phyloP scores from a whole-genome alignment of 1,140 invertebrate genomes.

The Protaetia brevitarsis region DNA sequence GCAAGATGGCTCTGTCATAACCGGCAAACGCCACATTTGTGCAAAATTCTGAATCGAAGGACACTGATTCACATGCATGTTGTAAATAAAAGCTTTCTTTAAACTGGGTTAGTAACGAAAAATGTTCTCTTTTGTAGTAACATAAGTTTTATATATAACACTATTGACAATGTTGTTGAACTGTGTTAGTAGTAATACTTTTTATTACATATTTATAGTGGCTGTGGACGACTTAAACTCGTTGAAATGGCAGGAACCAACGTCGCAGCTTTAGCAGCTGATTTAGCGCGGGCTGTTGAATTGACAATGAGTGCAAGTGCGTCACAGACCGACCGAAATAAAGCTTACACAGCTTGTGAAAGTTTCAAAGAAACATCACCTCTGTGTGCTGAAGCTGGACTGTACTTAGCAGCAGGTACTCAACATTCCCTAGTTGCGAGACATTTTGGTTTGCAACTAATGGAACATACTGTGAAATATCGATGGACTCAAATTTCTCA shows the following conservation, averaged over 20 bases:
- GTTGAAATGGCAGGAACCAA: constrained; percentile 53
- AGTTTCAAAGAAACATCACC: constrained; percentile 84
- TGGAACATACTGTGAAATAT: constrained; percentile 89
- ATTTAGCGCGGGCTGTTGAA: constrained; percentile 74
- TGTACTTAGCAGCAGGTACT: constrained; percentile 69
- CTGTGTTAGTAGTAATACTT: not conserved
- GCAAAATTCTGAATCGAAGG: constrained; percentile 3
- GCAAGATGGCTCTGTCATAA: constrained; percentile 18
- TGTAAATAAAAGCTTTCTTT: not conserved
- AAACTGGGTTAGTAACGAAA: constrained; percentile 13
- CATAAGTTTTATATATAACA: not conserved
- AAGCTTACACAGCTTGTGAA: constrained; percentile 79
- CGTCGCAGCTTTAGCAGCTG: constrained; percentile 68
- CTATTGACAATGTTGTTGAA: not conserved
- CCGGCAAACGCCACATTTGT: constrained; percentile 21
- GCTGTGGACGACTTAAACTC: constrained; percentile 22
- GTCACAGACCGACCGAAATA: constrained; percentile 66
- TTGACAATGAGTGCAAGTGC: constrained; percentile 73
- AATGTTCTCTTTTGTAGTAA: not conserved
- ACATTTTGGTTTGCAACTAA: constrained; percentile 84
- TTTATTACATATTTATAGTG: not conserved
- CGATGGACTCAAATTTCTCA: constrained; percentile 84
- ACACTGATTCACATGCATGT: constrained; percentile 2
- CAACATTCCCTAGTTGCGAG: constrained; percentile 73
- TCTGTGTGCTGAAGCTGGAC: constrained; percentile 78